A percentile compares a stretch with the other conserved stretches of the same genome.
Evolutionary conservation across 2,797 vertebrate genomes (phyloP).

Genomic region (Brotula barbata): DNA sequence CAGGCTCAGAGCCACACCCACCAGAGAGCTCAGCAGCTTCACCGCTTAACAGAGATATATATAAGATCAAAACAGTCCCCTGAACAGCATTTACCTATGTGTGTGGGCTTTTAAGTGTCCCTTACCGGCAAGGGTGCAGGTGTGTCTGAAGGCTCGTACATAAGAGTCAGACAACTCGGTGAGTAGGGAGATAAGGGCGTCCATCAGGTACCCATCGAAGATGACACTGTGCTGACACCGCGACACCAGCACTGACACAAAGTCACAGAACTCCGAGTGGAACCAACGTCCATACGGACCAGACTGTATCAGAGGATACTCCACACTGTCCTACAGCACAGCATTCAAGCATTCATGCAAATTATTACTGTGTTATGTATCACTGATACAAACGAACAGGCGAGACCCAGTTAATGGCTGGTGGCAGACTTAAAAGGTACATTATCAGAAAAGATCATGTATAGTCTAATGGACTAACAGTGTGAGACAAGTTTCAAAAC

Average conservation of each 20-base stretch:
- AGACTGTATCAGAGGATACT: conserved; percentile 87
- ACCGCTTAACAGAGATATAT: conserved; percentile 72
- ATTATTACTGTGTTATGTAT: no score
- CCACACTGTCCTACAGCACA: conserved; percentile 81
- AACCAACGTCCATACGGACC: conserved; percentile 89
- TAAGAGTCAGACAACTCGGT: conserved; percentile 86
- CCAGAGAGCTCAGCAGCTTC: conserved; percentile 87
- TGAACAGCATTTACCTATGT: neutral
- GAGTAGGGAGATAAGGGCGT: conserved; percentile 85
- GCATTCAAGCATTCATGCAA: no score
- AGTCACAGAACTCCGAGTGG: conserved; percentile 88
- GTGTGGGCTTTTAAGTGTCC: neutral
- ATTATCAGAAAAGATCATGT: no score
- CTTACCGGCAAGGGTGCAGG: conserved; percentile 90
- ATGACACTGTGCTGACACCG: conserved; percentile 87
- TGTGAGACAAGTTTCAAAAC: no score
- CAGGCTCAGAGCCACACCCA: conserved; percentile 81
- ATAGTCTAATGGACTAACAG: no score
- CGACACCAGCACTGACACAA: conserved; percentile 86
- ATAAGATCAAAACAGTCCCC: conserved; percentile 1
- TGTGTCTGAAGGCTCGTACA: conserved; percentile 90
- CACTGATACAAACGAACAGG: no score
- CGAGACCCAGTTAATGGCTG: no score
- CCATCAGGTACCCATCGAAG: conserved; percentile 89
- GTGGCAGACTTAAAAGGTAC: no score